Conservation (phyloP, 37 sponge, comb jelly and placozoan genomes). For the Diacarnus erythraeanus region DNA sequence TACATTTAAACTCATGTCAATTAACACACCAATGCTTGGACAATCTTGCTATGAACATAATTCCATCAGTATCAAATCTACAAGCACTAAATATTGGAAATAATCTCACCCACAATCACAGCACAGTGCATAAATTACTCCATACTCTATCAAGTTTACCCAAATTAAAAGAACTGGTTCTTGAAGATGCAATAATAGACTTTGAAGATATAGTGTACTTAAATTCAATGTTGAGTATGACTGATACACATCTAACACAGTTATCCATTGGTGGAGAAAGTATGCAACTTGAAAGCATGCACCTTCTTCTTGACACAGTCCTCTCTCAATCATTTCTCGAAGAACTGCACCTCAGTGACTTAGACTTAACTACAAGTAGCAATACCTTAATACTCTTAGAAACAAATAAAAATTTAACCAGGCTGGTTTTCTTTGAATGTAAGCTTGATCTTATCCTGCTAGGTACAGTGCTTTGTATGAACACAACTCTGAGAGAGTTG, state of each 20-base stretch:
- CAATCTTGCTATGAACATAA: background rate
- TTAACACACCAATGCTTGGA: background rate
- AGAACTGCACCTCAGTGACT: background rate
- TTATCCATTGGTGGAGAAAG: background rate
- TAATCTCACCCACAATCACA: background rate
- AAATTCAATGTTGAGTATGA: background rate
- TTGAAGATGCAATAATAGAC: background rate
- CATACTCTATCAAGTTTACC: background rate
- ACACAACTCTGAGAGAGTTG: background rate
- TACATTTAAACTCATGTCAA: background rate
- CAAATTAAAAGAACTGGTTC: background rate
- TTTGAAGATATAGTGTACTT: background rate
- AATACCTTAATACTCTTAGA: background rate
- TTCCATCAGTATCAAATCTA: background rate
- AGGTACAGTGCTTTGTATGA: background rate
- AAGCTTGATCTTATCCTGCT: background rate
- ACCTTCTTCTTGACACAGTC: slow-evolving; percentile 4
- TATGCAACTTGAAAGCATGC: background rate
- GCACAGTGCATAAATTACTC: background rate
- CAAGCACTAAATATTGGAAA: background rate
- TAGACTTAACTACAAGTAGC: background rate
- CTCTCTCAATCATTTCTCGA: background rate
- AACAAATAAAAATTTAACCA: background rate
- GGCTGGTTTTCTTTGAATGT: slow-evolving; percentile 3
- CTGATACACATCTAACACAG: background rate